Percentiles rank a stretch among this genome's conserved stretches.
Conservation (phyloP, 2,888 invertebrate genomes). For the Bhutanitis thaidina region DNA sequence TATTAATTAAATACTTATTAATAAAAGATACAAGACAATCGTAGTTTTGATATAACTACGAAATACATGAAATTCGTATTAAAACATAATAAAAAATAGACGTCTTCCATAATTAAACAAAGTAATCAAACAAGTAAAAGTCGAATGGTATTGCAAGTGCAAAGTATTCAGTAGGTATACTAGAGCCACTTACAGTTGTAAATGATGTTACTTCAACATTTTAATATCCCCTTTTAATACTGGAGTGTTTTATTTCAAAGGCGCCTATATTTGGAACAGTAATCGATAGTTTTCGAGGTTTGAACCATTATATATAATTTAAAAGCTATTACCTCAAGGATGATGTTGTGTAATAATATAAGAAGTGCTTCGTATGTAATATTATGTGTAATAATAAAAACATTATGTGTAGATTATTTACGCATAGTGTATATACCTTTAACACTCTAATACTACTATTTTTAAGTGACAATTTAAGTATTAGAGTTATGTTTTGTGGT, state of each 20-base stretch:
- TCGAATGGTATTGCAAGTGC: background rate
- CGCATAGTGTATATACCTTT: too few relatives aligned
- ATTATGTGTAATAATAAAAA: background rate
- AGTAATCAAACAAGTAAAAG: background rate
- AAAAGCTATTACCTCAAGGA: constrained; percentile 5
- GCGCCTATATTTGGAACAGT: constrained; percentile 17
- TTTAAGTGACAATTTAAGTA: too few relatives aligned
- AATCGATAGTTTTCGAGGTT: constrained; percentile 19
- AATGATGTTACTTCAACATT: constrained; percentile 4
- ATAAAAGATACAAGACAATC: too few relatives aligned
- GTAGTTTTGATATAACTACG: too few relatives aligned
- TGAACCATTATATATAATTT: constrained; percentile 1
- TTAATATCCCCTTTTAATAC: constrained; percentile 11
- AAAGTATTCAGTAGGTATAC: background rate
- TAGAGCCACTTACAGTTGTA: constrained; percentile 17
- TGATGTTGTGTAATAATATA: background rate
- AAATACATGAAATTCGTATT: background rate
- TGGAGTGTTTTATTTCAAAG: constrained; percentile 18
- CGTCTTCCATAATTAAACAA: background rate
- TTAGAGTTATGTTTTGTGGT: too few relatives aligned
- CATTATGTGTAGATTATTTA: too few relatives aligned
- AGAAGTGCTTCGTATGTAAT: background rate
- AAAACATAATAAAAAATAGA: background rate
- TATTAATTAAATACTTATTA: too few relatives aligned
- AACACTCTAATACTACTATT: too few relatives aligned